phyloP scores from a whole-genome alignment of 2,113 vertebrate species.

The Telmatochromis sp. region DNA sequence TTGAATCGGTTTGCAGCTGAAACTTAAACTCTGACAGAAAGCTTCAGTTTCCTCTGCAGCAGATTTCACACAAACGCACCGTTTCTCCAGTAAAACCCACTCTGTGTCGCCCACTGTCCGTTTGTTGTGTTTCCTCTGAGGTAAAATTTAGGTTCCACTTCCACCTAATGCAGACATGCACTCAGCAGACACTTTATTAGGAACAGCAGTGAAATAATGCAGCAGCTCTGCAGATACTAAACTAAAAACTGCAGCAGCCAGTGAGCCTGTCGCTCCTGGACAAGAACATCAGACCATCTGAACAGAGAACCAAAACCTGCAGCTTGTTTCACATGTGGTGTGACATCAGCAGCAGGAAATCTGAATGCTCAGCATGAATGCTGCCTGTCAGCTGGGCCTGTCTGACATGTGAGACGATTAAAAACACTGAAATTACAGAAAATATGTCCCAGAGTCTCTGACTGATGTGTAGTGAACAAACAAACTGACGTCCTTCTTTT shows the following conservation, averaged over 20 bases:
- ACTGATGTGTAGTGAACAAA: neutral
- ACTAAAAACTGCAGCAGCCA: fast-evolving
- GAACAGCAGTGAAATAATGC: neutral
- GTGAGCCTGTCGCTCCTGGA: neutral
- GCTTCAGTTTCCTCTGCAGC: neutral
- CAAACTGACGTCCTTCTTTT: neutral
- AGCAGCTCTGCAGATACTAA: neutral
- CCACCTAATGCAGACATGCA: neutral
- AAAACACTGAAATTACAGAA: neutral
- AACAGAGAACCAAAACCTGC: neutral
- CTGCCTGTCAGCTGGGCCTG: neutral
- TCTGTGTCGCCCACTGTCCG: fast-evolving
- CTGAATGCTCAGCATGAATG: neutral
- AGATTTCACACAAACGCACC: neutral
- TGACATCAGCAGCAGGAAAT: neutral
- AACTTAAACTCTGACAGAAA: fast-evolving
- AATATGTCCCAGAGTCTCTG: fast-evolving
- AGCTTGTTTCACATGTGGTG: neutral
- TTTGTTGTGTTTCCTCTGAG: neutral
- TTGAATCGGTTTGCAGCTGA: neutral
- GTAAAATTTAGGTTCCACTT: neutral
- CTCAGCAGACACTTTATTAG: neutral
- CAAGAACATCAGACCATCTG: neutral
- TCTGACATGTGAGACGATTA: fast-evolving
- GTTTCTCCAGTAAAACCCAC: fast-evolving